Evolutionary conservation across 2,888 invertebrate genomes (phyloP).

Genomic region (Malacosoma neustria): DNA sequence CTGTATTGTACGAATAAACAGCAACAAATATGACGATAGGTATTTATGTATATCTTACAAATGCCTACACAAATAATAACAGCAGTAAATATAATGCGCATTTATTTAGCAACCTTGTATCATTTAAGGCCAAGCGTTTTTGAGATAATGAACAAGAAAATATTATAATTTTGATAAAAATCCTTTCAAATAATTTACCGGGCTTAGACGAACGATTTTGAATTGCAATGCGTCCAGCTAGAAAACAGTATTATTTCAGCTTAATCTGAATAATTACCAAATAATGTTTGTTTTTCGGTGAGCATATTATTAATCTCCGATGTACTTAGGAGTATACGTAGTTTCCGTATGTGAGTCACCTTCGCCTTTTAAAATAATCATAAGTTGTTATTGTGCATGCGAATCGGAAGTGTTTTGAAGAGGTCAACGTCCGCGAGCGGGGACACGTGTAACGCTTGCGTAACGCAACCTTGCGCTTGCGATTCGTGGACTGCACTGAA

Average conservation of each 20-base stretch:
- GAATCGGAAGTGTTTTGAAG: slow-evolving; percentile 67
- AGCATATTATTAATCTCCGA: slow-evolving; percentile 6
- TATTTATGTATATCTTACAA: background rate
- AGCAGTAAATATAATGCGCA: slow-evolving; percentile 1
- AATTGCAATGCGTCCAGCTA: slow-evolving; percentile 5
- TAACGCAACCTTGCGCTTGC: slow-evolving; percentile 64
- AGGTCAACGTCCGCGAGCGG: slow-evolving; percentile 42
- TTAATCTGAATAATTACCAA: slow-evolving; percentile 3
- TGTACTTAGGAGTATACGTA: slow-evolving; percentile 12
- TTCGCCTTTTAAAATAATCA: slow-evolving; percentile 53
- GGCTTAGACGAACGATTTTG: slow-evolving; percentile 5
- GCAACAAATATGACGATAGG: background rate
- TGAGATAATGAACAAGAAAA: slow-evolving; percentile 7
- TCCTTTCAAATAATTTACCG: slow-evolving; percentile 6
- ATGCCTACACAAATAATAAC: background rate
- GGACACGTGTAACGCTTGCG: slow-evolving; percentile 63
- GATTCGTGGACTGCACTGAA: slow-evolving; percentile 40
- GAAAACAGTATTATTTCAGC: slow-evolving; percentile 1
- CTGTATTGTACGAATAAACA: background rate
- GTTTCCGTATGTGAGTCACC: slow-evolving; percentile 49
- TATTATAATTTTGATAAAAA: slow-evolving; percentile 5
- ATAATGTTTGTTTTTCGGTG: slow-evolving; percentile 1
- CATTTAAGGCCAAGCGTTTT: slow-evolving; percentile 7
- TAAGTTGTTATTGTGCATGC: slow-evolving; percentile 49
- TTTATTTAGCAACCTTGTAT: slow-evolving; percentile 8